phyloP scores from a whole-genome alignment of 2,797 vertebrate genomes.

The Caiman crocodilus region DNA sequence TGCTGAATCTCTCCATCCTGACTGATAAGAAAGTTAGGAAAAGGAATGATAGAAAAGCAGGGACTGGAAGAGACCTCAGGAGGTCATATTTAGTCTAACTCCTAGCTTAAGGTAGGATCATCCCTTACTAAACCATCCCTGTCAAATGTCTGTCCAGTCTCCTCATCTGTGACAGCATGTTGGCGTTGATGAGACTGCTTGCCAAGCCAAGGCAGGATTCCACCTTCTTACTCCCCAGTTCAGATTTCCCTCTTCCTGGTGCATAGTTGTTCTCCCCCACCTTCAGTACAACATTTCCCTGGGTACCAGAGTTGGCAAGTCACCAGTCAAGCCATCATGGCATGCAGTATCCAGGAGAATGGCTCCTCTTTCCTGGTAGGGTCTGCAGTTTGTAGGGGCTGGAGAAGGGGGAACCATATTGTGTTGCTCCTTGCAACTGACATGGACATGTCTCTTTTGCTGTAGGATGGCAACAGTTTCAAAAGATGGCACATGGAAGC shows the following conservation, averaged over 20 bases:
- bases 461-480: constrained; percentile 94
- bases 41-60: neutral
- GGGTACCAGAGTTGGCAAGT: neutral
- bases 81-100: too few relatives aligned
- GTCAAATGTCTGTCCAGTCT: neutral
- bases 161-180: neutral
- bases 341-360: neutral
- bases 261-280: fast-evolving
- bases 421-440: fast-evolving
- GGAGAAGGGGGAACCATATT: neutral
- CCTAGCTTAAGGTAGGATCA: too few relatives aligned
- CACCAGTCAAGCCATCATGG: neutral
- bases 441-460: fast-evolving
- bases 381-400: neutral
- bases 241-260: neutral
- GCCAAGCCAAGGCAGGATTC: neutral
- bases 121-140: too few relatives aligned
- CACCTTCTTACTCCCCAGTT: fast-evolving
- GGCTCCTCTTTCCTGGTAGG: neutral
- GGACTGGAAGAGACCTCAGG: too few relatives aligned
- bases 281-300: fast-evolving
- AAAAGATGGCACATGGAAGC: constrained; percentile 95
- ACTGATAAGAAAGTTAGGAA: neutral
- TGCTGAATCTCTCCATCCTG: neutral
- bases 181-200: neutral